Base-by-base conservation (phyloP, 2,888 invertebrate genomes). In the Cantharis rufa region DNA sequence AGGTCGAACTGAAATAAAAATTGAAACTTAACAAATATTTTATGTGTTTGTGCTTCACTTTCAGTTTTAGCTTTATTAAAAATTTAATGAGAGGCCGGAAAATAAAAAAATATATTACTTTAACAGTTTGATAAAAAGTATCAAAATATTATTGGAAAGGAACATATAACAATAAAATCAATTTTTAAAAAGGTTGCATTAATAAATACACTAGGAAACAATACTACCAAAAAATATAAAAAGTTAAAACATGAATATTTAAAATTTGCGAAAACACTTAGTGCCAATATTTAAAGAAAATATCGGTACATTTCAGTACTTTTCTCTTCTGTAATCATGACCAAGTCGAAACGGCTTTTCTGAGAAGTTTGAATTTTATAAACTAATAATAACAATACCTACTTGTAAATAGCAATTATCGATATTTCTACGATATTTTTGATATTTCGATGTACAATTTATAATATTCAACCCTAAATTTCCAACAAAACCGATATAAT, bases 1-100 rank as follows among this genome's bases (percentile, higher is more conserved):
- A 9, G 97, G 96, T 74, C 94, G 93, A 87, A 97, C 96, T 97
- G 91, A 24, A 90, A 90, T 81, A 83, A 83, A 85, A 82, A 81
- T 80, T 83, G 24, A 48, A 70, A 70, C 18, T 62, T 18, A 24
- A 70, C 15, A 68, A 68, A 21, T 10, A 7, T 48, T 48, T 48
- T 48, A 48, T n/a, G 48, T 5, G 48, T n/a, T 1, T 48, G 48
- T 48, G 5, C n/a, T n/a, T 48, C n/a, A 48, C 2, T 48, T n/a
- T 48, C 32, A 13, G 32, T 32, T 32, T 32, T 32, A 32, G 7
- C 48, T 48, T 48, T 48, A 48, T n/a, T 48, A 48, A n/a, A n/a
- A 48, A 48, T 48, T 48, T 48, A 48, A 48, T 48, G n/a, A n/a
- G 1, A n/a, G 2, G 7, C 7, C 0, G 27, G 27, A 48, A 48